Evolutionary conservation across 2,797 vertebrate genomes (phyloP).

Genomic region (Myotis vivesi): DNA sequence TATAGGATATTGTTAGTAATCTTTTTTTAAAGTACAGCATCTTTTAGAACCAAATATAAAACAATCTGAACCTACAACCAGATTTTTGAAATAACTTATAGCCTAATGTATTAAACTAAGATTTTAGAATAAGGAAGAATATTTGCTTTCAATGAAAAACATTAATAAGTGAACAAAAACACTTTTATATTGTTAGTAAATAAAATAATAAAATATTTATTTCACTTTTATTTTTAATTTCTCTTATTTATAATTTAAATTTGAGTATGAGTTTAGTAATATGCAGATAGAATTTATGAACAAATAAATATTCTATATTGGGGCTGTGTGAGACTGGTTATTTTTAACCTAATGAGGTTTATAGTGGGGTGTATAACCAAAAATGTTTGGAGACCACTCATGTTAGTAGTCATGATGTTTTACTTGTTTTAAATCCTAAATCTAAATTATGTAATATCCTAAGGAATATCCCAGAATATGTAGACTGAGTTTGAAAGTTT

Average conservation of each 20-base stretch:
- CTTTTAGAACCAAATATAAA: slow-evolving; percentile 1
- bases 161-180: not conserved
- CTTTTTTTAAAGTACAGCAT: not conserved
- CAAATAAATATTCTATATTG: not conserved
- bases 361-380: not conserved
- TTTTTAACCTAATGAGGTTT: not conserved
- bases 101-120: not conserved
- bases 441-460: not conserved
- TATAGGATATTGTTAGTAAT: not conserved
- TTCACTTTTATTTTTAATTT: slow-evolving; percentile 28
- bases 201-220: slow-evolving; percentile 4
- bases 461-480: not conserved
- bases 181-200: not conserved
- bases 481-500: slow-evolving; percentile 11
- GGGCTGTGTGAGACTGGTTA: not conserved
- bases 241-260: not conserved
- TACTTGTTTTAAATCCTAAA: slow-evolving; percentile 29
- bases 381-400: not conserved
- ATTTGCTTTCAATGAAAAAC: not conserved
- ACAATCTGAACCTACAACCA: not conserved
- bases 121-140: slow-evolving; percentile 6
- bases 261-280: not conserved
- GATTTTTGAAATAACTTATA: not conserved
- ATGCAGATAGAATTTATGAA: not conserved
- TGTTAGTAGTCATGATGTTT: not conserved